phyloP scores from a whole-genome alignment of 2,888 invertebrate genomes.

The Pterobdella sp. region DNA sequence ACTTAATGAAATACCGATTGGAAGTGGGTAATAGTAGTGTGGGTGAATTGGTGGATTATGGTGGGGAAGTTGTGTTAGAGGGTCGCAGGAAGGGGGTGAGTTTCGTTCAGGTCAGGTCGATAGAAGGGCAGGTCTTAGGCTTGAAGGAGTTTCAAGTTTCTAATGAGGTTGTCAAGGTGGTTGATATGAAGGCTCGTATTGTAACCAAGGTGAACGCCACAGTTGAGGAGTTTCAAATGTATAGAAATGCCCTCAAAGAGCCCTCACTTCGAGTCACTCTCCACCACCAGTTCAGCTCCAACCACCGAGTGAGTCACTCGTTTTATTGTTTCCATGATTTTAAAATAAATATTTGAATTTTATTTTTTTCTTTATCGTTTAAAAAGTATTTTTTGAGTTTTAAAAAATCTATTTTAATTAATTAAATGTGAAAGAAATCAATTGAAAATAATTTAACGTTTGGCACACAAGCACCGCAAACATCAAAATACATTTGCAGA shows the following conservation, averaged over 20 bases:
- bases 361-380: neutral
- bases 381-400: neutral
- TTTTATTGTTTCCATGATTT: neutral
- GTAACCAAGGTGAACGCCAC: slow-evolving; percentile 10
- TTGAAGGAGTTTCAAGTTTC: slow-evolving; percentile 77
- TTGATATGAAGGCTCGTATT: slow-evolving; percentile 7
- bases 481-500: neutral
- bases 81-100: slow-evolving; percentile 81
- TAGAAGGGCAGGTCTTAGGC: slow-evolving; percentile 83
- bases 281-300: slow-evolving; percentile 5
- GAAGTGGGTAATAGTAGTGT: neutral
- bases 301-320: neutral
- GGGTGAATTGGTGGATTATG: neutral
- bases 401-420: too few relatives aligned
- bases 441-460: neutral
- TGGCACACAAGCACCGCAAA: neutral
- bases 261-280: neutral
- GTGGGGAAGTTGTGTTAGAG: slow-evolving; percentile 60
- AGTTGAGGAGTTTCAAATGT: neutral
- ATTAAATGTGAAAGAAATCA: too few relatives aligned
- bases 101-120: slow-evolving; percentile 58
- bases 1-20: slow-evolving; percentile 10
- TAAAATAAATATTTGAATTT: neutral
- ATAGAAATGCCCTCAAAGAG: neutral
- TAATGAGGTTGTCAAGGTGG: slow-evolving; percentile 21